Percentiles rank a stretch among this genome's conserved stretches.
These are phyloP conservation scores for Drosophila vallismaia DNA, from an alignment of 2,888 invertebrate genomes.

Conservation along the genomic window DNA sequence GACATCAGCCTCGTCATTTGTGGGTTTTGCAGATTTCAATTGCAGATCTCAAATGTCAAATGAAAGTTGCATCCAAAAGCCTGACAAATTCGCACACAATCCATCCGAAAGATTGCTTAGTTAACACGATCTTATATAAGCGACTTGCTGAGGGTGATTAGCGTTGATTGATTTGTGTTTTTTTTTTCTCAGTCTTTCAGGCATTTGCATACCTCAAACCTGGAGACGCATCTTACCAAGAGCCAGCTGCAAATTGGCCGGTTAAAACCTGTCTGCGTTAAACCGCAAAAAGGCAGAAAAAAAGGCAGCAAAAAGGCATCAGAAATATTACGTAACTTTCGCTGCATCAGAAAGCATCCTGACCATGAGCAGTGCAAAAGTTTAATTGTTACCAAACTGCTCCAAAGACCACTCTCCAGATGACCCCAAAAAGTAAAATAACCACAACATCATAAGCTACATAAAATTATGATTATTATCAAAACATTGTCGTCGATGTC, in stretches of 20 bases:
- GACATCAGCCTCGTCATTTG: slow-evolving; percentile 48
- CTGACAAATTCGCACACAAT: slow-evolving; percentile 9
- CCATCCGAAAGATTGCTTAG: slow-evolving; percentile 3
- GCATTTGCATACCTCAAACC: slow-evolving; percentile 36
- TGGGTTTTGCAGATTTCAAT: slow-evolving; percentile 41
- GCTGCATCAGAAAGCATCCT: slow-evolving; percentile 48
- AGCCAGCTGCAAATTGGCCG: slow-evolving; percentile 29
- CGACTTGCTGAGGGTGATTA: slow-evolving; percentile 53
- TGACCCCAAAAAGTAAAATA: slow-evolving; percentile 54
- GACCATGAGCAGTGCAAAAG: slow-evolving; percentile 30
- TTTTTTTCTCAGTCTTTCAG: slow-evolving; percentile 24
- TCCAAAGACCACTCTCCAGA: slow-evolving; percentile 10
- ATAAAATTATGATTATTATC: slow-evolving; percentile 56
- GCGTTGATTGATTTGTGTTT: slow-evolving; percentile 68
- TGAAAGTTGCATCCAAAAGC: slow-evolving; percentile 54
- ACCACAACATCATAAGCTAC: slow-evolving; percentile 12
- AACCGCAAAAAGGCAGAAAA: slow-evolving; percentile 24
- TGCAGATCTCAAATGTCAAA: slow-evolving; percentile 59
- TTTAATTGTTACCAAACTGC: slow-evolving; percentile 35
- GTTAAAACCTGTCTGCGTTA: slow-evolving; percentile 51
- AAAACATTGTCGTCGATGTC: slow-evolving; percentile 62
- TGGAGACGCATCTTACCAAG: slow-evolving; percentile 20
- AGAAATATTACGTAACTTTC: slow-evolving; percentile 66
- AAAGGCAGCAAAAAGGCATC: background rate
- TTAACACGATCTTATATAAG: slow-evolving; percentile 23